Base-by-base conservation (phyloP, 2,888 invertebrate species). In the Athetis lepigone region DNA sequence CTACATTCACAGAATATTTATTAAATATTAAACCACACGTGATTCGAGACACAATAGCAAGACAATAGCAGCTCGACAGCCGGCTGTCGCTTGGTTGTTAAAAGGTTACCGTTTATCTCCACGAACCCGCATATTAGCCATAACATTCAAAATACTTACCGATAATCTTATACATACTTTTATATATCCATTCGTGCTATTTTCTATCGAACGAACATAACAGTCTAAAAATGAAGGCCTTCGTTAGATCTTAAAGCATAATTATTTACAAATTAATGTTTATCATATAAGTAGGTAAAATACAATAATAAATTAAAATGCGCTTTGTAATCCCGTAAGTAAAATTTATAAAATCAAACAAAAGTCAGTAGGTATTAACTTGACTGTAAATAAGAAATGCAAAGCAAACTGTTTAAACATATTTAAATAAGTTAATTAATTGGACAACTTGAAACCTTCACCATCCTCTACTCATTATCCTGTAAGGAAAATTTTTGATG, bases 141-240 rank as follows among this genome's bases (percentile, higher is more conserved):
- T 42, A 6, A 37, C 37, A 65, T 60, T 62, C 19, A 68, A 42
- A 27, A 13, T 70, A 63, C 63, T 70, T 60, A 63, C 70, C 70
- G 36, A 43, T 43, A 37, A 69, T 18, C n/a, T 21, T 37, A 62
- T 23, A 27, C 36, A 42, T 42, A 56, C 16, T 25, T 18, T 13
- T 33, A 33, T 33, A 16, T 63, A 62, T 33, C 13, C 33, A 21
- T 19, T n/a, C 36, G 25, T 43, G 27, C 13, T 13, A 43, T 42
- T 68, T 52, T 42, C 57, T 68, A 25, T 42, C 27, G 33, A 33
- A 16, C 25, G 3, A 21, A 43, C n/a, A 23, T 33, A 62, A 18
- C 23, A 27, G 19, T 33, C 6, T 8, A 25, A 19, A 33, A 13
- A 8, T 13, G 8, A 37, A 11, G 11, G 8, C 37, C 37, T 8